These are phyloP conservation scores for Thalassarche chlororhynchos DNA, from an alignment of 2,113 vertebrate genomes.

Conservation along the genomic window DNA sequence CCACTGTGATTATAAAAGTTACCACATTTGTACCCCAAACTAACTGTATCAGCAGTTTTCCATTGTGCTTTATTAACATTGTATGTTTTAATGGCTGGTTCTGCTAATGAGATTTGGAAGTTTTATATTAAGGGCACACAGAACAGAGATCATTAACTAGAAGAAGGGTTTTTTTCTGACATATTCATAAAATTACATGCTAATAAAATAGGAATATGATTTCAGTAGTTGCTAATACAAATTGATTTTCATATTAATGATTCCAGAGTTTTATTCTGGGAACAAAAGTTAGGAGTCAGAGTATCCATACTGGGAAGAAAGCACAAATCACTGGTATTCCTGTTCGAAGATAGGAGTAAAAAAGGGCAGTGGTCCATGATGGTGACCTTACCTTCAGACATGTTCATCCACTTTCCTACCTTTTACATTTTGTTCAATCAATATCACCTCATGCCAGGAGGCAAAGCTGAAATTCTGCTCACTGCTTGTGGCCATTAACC, in stretches of 20 bases:
- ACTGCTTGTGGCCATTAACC: background rate
- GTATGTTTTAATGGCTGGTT: constrained; percentile 51
- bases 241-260: constrained; percentile 49
- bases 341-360: background rate
- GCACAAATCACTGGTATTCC: background rate
- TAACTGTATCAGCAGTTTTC: constrained; percentile 47
- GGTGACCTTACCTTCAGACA: background rate
- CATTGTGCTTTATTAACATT: constrained; percentile 43
- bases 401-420: background rate
- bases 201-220: constrained; percentile 64
- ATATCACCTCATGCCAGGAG: background rate
- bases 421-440: background rate
- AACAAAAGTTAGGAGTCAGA: background rate
- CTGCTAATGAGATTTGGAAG: constrained; percentile 62
- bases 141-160: constrained; percentile 53
- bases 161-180: background rate
- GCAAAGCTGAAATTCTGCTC: background rate
- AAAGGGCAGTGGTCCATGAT: background rate
- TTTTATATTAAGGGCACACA: constrained; percentile 44
- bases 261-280: background rate
- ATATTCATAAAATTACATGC: constrained; percentile 48
- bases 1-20: background rate
- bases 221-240: constrained; percentile 60
- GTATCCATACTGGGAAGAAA: background rate
- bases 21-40: background rate